These are phyloP conservation scores for Meda fulgida DNA, from an alignment of 2,797 vertebrate genomes.

Conservation along the genomic window DNA sequence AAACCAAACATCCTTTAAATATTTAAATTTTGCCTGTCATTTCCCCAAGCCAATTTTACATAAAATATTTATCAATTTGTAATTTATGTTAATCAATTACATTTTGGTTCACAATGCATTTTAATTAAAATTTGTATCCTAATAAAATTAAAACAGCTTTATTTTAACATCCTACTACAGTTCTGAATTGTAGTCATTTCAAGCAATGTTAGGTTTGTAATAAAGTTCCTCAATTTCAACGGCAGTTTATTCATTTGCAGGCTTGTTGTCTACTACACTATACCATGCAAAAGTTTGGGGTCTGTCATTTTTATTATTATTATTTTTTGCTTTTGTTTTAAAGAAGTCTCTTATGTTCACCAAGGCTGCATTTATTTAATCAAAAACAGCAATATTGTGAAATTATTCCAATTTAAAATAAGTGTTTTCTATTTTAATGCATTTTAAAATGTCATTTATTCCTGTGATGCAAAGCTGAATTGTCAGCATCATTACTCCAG, in stretches of 20 bases:
- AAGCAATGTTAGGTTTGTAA: too few species aligned
- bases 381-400: background rate
- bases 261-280: background rate
- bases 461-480: background rate
- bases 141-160: constrained; percentile 44
- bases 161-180: background rate
- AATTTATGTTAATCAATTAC: constrained; percentile 41
- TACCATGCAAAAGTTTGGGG: background rate
- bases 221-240: background rate
- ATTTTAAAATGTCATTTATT: background rate
- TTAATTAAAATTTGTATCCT: background rate
- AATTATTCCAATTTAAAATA: background rate
- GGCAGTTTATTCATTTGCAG: background rate
- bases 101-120: constrained; percentile 22
- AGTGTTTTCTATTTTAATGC: background rate
- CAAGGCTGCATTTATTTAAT: background rate
- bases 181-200: constrained; percentile 13
- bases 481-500: background rate
- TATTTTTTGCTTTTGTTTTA: too few species aligned
- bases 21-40: background rate
- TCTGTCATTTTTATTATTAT: too few species aligned
- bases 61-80: constrained; percentile 42
- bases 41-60: background rate
- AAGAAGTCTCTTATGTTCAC: background rate
- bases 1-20: background rate